These are phyloP conservation scores for Ditula angustiorana DNA, from an alignment of 2,888 invertebrate species.

Conservation along the genomic window DNA sequence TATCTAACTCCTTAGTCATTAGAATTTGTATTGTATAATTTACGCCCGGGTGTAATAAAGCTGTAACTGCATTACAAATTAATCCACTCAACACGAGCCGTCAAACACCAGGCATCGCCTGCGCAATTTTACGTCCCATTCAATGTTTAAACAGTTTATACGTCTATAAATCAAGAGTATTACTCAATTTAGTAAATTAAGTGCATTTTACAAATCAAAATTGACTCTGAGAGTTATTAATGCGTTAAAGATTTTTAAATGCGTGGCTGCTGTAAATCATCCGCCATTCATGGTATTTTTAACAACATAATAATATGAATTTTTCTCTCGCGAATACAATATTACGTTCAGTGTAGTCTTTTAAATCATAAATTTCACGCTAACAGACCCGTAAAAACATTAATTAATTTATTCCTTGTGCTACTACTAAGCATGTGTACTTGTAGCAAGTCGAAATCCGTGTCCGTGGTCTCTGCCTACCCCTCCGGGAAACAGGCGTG, in stretches of 20 bases:
- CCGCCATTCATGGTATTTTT: not conserved
- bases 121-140: constrained; percentile 32
- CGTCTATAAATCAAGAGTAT: constrained; percentile 50
- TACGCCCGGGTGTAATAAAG: not conserved
- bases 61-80: not conserved
- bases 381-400: too few relatives aligned
- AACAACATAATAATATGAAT: not conserved
- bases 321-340: too few relatives aligned
- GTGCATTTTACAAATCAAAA: constrained; percentile 32
- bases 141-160: constrained; percentile 39
- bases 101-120: not conserved
- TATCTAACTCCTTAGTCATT: not conserved
- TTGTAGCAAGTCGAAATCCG: too few relatives aligned
- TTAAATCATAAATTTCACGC: too few relatives aligned
- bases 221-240: constrained; percentile 20
- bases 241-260: not conserved
- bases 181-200: constrained; percentile 53
- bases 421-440: too few relatives aligned
- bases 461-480: too few relatives aligned
- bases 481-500: too few relatives aligned
- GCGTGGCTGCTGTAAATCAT: not conserved
- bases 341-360: too few relatives aligned
- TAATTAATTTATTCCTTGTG: too few relatives aligned
- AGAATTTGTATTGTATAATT: not conserved
- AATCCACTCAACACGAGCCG: not conserved